Percentiles rank a stretch among this genome's conserved stretches.
Conservation (phyloP, 2,113 vertebrate genomes). For the Melanerpes formicivorus region DNA sequence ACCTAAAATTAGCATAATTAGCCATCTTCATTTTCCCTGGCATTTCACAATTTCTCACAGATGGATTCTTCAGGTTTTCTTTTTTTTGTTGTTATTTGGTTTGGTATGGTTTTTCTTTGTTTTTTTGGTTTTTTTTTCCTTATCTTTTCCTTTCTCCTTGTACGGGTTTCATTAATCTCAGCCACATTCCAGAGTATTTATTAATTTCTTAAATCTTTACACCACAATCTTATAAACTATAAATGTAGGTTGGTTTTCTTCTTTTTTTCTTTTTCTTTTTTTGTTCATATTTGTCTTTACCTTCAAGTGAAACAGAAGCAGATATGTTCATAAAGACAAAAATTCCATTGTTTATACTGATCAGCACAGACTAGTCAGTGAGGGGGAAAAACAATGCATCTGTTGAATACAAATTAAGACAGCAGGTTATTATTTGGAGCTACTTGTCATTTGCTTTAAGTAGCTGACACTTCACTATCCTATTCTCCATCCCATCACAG, state of each 20-base stretch:
- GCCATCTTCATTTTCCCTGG: neutral
- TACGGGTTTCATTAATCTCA: neutral
- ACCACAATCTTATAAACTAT: neutral
- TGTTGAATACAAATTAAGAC: slow-evolving; percentile 75
- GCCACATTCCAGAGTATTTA: slow-evolving; percentile 1
- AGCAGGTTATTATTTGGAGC: slow-evolving; percentile 59
- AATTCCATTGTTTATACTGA: slow-evolving; percentile 75
- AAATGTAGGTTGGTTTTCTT: neutral
- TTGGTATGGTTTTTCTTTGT: too few species aligned
- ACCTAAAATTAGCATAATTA: neutral
- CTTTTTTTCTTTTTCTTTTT: neutral
- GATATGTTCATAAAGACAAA: slow-evolving; percentile 67
- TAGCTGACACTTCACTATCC: neutral
- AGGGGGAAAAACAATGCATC: slow-evolving; percentile 48
- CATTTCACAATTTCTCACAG: slow-evolving; percentile 31
- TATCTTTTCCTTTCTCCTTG: neutral
- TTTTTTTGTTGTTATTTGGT: neutral
- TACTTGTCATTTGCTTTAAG: slow-evolving; percentile 40
- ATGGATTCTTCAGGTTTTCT: neutral
- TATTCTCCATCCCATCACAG: neutral
- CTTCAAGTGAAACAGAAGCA: slow-evolving; percentile 51
- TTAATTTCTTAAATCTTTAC: neutral
- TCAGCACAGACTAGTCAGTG: slow-evolving; percentile 59
- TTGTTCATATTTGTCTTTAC: neutral
- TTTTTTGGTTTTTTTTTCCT: too few species aligned